phyloP scores from a whole-genome alignment of 2,888 invertebrate genomes.

The Thalpophila matura region DNA sequence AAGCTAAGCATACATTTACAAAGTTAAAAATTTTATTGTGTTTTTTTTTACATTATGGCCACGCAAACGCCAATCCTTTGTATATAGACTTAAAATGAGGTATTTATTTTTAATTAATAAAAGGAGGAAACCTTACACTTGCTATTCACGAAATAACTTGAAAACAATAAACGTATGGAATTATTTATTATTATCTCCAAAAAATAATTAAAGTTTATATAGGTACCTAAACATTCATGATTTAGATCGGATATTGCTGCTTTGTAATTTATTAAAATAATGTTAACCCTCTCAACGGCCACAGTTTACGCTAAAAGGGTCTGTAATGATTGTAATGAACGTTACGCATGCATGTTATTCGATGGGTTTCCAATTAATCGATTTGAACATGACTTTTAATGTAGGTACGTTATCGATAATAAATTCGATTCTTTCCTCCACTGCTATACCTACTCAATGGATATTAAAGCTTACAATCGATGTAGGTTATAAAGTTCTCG shows the following conservation, averaged over 20 bases:
- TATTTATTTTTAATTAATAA: too few species aligned
- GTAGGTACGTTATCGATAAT: conserved; percentile 56
- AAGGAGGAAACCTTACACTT: too few species aligned
- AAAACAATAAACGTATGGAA: neutral
- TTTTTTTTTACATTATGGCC: too few species aligned
- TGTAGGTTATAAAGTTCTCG: conserved; percentile 62
- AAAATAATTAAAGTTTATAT: neutral
- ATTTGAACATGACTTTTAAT: conserved; percentile 57
- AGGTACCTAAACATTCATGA: neutral
- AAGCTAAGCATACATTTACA: too few species aligned
- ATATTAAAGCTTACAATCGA: conserved; percentile 59
- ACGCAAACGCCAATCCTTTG: too few species aligned
- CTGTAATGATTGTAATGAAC: conserved; percentile 40
- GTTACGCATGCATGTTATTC: conserved; percentile 38
- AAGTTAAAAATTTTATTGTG: too few species aligned
- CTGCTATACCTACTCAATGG: conserved; percentile 34
- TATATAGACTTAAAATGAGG: too few species aligned
- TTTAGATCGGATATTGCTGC: neutral
- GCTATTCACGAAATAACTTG: neutral
- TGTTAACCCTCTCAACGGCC: conserved; percentile 3
- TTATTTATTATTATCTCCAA: neutral
- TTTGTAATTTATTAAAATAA: neutral
- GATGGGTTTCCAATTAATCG: conserved; percentile 58
- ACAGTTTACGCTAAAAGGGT: conserved; percentile 41
- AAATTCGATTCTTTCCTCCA: conserved; percentile 46